Percentiles rank a stretch among this genome's conserved stretches.
These are phyloP conservation scores for Rhagium mordax DNA, from an alignment of 2,888 invertebrate genomes.

Conservation along the genomic window DNA sequence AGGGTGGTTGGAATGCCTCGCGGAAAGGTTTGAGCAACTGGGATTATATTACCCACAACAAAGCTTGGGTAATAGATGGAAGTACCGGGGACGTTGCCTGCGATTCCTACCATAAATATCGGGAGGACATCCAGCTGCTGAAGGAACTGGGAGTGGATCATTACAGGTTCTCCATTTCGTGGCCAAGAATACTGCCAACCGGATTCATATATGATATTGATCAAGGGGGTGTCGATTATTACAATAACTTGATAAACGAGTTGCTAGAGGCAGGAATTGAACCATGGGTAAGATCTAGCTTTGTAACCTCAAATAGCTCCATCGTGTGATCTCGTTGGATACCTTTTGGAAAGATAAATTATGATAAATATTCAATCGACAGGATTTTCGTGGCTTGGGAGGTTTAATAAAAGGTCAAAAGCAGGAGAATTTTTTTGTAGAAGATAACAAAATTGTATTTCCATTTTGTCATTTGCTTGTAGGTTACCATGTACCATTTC, in stretches of 20 bases:
- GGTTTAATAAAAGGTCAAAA: too few relatives aligned
- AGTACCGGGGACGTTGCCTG: conserved; percentile 78
- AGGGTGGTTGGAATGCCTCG: conserved; percentile 50
- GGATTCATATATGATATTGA: conserved; percentile 80
- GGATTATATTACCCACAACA: conserved; percentile 76
- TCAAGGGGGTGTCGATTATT: conserved; percentile 81
- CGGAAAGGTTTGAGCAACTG: conserved; percentile 78
- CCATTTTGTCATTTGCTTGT: too few relatives aligned
- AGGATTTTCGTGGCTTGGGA: too few relatives aligned
- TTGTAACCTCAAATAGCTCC: too few relatives aligned
- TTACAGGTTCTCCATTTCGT: conserved; percentile 77
- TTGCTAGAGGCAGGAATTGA: conserved; percentile 72
- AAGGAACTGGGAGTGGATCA: conserved; percentile 72
- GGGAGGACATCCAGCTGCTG: conserved; percentile 74
- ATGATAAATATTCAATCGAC: too few relatives aligned
- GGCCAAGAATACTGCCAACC: conserved; percentile 78
- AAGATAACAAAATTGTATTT: too few relatives aligned
- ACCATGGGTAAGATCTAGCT: conserved; percentile 78
- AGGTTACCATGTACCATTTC: conserved; percentile 53
- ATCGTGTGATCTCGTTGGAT: too few relatives aligned
- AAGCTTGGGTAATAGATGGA: conserved; percentile 65
- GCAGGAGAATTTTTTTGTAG: too few relatives aligned
- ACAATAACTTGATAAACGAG: conserved; percentile 82
- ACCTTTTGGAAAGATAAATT: too few relatives aligned
- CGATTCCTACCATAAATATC: conserved; percentile 77